These are phyloP conservation scores for Calameuta idolon DNA, from an alignment of 2,888 invertebrate species.

Conservation along the genomic window DNA sequence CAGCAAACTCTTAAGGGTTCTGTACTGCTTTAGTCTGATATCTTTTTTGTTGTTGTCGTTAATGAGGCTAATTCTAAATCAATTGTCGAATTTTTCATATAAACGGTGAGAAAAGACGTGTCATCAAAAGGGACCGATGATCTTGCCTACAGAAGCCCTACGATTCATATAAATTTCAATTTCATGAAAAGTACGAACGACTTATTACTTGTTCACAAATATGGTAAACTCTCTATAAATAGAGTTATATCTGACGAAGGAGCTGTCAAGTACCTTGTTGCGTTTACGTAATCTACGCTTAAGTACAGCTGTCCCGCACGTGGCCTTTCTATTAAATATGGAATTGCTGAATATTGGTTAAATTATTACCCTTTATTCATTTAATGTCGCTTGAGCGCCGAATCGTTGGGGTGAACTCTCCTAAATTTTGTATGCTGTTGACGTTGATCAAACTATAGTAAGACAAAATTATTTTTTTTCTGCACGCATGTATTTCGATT, in stretches of 20 bases:
- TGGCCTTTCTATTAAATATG: conserved; percentile 44
- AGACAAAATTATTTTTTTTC: background rate
- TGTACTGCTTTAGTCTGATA: background rate
- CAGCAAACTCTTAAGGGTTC: too few species aligned
- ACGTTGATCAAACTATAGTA: background rate
- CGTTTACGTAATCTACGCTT: conserved; percentile 52
- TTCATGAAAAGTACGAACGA: background rate
- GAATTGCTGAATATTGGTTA: conserved; percentile 1
- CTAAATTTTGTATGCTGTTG: background rate
- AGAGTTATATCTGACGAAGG: conserved; percentile 50
- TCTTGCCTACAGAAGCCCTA: too few species aligned
- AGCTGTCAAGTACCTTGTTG: conserved; percentile 42
- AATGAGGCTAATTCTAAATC: background rate
- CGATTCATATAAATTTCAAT: too few species aligned
- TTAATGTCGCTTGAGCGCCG: background rate
- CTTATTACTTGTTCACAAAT: too few species aligned
- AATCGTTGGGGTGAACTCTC: background rate
- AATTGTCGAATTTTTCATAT: background rate
- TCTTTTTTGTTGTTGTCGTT: background rate
- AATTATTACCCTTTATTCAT: background rate
- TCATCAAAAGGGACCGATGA: too few species aligned
- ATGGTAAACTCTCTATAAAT: conserved; percentile 25
- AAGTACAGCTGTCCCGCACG: conserved; percentile 12
- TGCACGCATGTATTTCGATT: background rate
- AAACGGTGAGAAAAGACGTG: too few species aligned